A percentile compares a stretch with the other conserved stretches of the same genome.
phyloP scores from a whole-genome alignment of 1,140 invertebrate species.

The Euwallacea fornicatus region DNA sequence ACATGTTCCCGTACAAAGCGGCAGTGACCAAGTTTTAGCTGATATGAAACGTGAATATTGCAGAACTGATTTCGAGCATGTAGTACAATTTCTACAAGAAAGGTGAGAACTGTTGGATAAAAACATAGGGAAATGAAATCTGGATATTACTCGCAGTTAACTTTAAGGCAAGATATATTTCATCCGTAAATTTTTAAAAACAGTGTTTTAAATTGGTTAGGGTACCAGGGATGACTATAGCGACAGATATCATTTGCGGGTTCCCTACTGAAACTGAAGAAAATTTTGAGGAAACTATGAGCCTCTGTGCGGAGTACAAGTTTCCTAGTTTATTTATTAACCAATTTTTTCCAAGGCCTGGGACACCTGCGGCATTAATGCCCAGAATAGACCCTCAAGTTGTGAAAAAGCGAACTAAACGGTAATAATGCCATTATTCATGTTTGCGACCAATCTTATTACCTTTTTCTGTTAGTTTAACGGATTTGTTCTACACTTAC shows the following conservation, averaged over 20 bases:
- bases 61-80: constrained; percentile 82
- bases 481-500: constrained; percentile 91
- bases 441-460: background rate
- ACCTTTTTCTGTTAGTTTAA: constrained; percentile 57
- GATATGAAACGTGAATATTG: constrained; percentile 98
- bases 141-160: background rate
- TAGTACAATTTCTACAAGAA: constrained; percentile 82
- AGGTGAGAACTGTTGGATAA: constrained; percentile 56
- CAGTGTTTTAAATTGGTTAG: constrained; percentile 52
- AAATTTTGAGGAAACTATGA: constrained; percentile 90
- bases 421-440: constrained; percentile 5
- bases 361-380: constrained; percentile 93
- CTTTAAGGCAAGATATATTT: background rate
- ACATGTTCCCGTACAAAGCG: constrained; percentile 96
- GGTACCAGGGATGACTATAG: constrained; percentile 88
- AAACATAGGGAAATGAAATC: too few relatives aligned
- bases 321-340: constrained; percentile 97
- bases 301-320: constrained; percentile 81
- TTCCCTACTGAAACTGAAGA: constrained; percentile 94
- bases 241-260: constrained; percentile 98
- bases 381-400: constrained; percentile 76
- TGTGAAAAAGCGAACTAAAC: constrained; percentile 89
- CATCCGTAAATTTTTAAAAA: background rate
- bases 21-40: constrained; percentile 86
- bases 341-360: constrained; percentile 94